Percentiles rank a stretch among this genome's conserved stretches.
Evolutionary conservation across 2,113 vertebrate species (phyloP).

Genomic region (Colaptes auratus): DNA sequence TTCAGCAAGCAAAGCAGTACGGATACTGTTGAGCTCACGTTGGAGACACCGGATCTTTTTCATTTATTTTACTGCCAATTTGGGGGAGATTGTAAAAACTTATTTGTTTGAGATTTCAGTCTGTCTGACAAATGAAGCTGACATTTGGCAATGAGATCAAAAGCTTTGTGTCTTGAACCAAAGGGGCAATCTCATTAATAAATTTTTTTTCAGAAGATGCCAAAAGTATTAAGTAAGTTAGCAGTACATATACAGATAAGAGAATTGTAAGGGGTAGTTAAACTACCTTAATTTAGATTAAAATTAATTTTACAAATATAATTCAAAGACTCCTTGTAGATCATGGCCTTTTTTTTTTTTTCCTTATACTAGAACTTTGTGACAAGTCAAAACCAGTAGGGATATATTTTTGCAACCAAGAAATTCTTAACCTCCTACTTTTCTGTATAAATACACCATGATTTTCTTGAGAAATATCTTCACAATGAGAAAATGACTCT

Average conservation of each 20-base stretch:
- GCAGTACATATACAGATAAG: neutral
- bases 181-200: neutral
- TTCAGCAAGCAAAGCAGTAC: neutral
- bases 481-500: neutral
- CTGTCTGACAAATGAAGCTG: neutral
- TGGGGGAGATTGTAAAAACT: neutral
- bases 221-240: neutral
- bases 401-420: neutral
- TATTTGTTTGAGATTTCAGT: neutral
- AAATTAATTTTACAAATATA: neutral
- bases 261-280: neutral
- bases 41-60: neutral
- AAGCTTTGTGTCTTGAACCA: neutral
- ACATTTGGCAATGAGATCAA: neutral
- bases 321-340: neutral
- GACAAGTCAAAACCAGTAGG: neutral
- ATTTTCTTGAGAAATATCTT: neutral
- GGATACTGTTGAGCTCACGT: neutral
- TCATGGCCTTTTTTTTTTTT: neutral
- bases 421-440: neutral
- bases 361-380: neutral
- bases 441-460: neutral
- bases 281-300: neutral
- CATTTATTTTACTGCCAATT: neutral
- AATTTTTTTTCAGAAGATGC: neutral